phyloP scores from a whole-genome alignment of 2,113 vertebrate genomes.

The Centropus unirufus region DNA sequence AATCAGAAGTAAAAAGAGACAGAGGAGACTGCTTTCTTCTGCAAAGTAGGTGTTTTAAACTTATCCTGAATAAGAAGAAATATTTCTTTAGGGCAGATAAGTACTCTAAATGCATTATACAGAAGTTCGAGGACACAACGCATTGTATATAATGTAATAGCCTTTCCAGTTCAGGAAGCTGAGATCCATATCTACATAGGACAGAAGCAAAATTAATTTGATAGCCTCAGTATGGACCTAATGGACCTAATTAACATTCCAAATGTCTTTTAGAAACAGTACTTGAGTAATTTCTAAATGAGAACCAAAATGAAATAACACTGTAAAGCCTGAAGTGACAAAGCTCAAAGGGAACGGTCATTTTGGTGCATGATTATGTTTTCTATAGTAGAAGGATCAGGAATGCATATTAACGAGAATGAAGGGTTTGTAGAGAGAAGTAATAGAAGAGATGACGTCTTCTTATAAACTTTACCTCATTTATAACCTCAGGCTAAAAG shows the following conservation, averaged over 20 bases:
- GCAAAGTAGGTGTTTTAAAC: not conserved
- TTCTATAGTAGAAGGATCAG: not conserved
- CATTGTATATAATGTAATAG: not conserved
- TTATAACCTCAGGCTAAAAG: not conserved
- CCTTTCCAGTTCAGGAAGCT: conserved; percentile 14
- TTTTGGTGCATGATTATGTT: conserved; percentile 9
- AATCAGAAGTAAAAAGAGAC: not conserved
- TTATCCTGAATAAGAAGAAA: not conserved
- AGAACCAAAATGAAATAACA: not conserved
- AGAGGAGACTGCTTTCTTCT: not conserved
- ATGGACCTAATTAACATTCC: conserved; percentile 50
- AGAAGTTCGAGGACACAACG: not conserved
- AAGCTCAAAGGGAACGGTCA: conserved; percentile 33
- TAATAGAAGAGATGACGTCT: not conserved
- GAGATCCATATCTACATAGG: conserved; percentile 7
- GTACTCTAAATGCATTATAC: not conserved
- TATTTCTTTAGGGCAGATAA: conserved; percentile 9
- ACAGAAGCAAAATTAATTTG: conserved; percentile 44
- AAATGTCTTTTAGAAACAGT: conserved; percentile 18
- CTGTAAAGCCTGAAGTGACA: conserved; percentile 44
- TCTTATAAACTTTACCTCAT: not conserved
- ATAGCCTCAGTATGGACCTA: conserved; percentile 17
- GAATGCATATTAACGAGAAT: conserved; percentile 21
- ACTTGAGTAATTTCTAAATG: conserved; percentile 50
- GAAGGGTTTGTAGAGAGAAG: not conserved